These are phyloP conservation scores for Nebria salina DNA, from an alignment of 2,888 invertebrate species.

Conservation along the genomic window DNA sequence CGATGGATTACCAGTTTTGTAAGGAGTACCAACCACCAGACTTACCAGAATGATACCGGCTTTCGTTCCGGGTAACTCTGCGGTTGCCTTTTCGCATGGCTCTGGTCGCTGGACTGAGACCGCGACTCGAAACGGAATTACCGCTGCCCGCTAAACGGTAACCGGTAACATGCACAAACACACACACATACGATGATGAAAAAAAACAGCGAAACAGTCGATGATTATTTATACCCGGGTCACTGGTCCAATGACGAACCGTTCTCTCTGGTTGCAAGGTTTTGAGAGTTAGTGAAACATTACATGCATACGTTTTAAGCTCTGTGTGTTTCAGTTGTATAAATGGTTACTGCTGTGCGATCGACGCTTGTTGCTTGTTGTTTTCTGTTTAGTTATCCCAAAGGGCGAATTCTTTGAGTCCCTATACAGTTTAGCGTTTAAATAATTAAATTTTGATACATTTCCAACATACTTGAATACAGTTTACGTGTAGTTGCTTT, in stretches of 20 bases:
- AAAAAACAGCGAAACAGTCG: not conserved
- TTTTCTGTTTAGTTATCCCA: too few species aligned
- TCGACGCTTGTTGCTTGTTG: too few species aligned
- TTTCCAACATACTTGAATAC: too few species aligned
- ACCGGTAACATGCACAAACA: conserved; percentile 55
- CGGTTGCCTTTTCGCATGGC: conserved; percentile 77
- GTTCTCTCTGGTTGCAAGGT: not conserved
- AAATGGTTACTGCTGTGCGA: too few species aligned
- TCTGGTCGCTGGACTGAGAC: conserved; percentile 62
- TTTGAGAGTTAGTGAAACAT: not conserved
- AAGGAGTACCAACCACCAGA: not conserved
- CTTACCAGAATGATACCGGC: conserved; percentile 96
- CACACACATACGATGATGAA: conserved; percentile 15
- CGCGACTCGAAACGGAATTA: conserved; percentile 55
- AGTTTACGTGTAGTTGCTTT: too few species aligned
- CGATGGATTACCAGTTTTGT: not conserved
- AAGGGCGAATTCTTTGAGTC: too few species aligned
- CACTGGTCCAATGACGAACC: conserved; percentile 1
- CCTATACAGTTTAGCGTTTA: too few species aligned
- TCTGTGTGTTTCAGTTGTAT: too few species aligned
- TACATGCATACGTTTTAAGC: not conserved
- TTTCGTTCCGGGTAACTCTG: conserved; percentile 91
- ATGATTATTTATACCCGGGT: not conserved
- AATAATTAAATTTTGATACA: too few species aligned
- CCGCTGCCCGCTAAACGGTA: conserved; percentile 51